Conservation (phyloP, 1,140 invertebrate species). For the Propsilocerus akamusi region DNA sequence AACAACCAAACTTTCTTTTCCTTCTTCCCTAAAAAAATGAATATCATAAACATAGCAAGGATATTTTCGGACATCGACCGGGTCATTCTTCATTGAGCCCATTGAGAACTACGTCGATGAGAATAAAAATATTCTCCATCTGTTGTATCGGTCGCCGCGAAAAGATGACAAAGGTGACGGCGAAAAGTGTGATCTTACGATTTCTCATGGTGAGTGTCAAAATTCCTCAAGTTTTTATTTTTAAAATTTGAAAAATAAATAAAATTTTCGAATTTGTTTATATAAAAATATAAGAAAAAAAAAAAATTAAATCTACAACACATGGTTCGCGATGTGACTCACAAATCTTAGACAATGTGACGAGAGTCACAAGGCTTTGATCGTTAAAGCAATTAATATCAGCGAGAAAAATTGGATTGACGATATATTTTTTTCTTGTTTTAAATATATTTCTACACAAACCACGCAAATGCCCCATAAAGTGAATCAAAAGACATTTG, state of each 20-base stretch:
- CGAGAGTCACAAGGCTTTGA: neutral
- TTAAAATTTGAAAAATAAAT: neutral
- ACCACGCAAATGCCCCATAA: no score
- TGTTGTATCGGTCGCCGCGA: neutral
- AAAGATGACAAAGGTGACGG: neutral
- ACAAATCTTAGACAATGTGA: neutral
- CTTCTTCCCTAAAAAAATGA: no score
- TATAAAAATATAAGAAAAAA: no score
- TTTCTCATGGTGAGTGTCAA: neutral
- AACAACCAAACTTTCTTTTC: constrained; percentile 7
- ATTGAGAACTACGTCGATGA: constrained; percentile 24
- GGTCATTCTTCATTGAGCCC: constrained; percentile 42
- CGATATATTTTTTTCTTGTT: no score
- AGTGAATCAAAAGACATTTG: no score
- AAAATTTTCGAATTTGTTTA: no score
- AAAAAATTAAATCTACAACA: no score
- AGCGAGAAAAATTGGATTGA: no score
- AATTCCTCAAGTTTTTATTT: neutral
- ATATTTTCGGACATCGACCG: constrained; percentile 38
- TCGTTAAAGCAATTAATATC: no score
- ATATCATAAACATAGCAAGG: no score
- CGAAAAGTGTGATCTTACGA: neutral
- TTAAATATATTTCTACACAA: no score
- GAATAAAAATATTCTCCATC: constrained; percentile 14
- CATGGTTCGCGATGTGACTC: no score